Percentiles rank a stretch among this genome's conserved stretches.
These are phyloP conservation scores for Heliothis virescens DNA, from an alignment of 1,140 invertebrate species.

Conservation along the genomic window DNA sequence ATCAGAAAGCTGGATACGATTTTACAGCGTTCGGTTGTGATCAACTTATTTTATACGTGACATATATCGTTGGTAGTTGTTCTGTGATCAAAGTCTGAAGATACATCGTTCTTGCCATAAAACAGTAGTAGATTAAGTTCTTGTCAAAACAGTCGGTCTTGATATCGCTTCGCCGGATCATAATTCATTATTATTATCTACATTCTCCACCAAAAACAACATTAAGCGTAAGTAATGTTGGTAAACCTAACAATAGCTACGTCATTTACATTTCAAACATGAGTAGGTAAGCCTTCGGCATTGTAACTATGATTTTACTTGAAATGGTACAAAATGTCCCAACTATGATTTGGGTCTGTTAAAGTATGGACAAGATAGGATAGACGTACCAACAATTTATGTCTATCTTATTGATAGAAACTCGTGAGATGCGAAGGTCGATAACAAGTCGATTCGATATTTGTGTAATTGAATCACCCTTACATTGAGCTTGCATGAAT, in stretches of 20 bases:
- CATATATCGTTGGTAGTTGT: not conserved
- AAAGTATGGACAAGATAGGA: not conserved
- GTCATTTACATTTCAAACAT: not conserved
- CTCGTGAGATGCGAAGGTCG: slow-evolving; percentile 2
- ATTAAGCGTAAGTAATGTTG: not conserved
- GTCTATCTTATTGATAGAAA: not conserved
- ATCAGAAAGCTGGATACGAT: slow-evolving; percentile 2
- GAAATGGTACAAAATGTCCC: slow-evolving; percentile 10
- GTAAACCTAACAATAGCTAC: not conserved
- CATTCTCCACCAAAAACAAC: not conserved
- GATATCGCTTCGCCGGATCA: not conserved
- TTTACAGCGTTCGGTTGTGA: not conserved
- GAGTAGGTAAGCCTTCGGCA: not conserved
- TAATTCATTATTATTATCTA: slow-evolving; percentile 1
- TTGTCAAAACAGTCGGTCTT: slow-evolving; percentile 18
- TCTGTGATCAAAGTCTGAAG: slow-evolving; percentile 1
- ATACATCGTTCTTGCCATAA: slow-evolving; percentile 17
- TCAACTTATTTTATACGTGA: not conserved
- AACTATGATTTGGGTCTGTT: slow-evolving; percentile 10
- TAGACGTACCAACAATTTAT: not conserved
- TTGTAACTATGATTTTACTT: slow-evolving; percentile 16
- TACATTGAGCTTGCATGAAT: slow-evolving; percentile 18
- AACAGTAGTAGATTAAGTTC: not conserved
- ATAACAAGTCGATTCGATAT: slow-evolving; percentile 10
- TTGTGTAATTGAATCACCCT: slow-evolving; percentile 29